Evolutionary conservation across 2,888 invertebrate species (phyloP).

Genomic region (Stegana nigrithorax): DNA sequence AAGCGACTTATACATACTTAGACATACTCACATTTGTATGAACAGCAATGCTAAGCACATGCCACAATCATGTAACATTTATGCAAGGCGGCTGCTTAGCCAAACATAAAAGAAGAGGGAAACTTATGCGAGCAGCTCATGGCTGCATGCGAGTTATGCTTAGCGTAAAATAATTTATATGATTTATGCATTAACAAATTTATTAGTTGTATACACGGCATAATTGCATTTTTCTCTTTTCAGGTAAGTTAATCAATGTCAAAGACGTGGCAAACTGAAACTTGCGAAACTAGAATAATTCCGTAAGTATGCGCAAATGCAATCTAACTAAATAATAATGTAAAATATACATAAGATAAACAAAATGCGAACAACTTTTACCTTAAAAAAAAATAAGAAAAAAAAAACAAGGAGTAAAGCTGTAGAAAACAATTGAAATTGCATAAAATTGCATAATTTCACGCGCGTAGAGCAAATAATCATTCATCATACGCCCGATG

Average conservation of each 20-base stretch:
- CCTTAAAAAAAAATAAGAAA: neutral
- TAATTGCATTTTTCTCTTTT: constrained; percentile 7
- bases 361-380: neutral
- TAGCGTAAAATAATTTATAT: too few relatives aligned
- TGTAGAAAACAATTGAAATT: constrained; percentile 10
- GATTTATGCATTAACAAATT: too few relatives aligned
- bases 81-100: too few relatives aligned
- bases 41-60: too few relatives aligned
- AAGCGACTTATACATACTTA: too few relatives aligned
- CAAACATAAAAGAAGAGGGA: too few relatives aligned
- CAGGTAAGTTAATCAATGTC: constrained; percentile 1
- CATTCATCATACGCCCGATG: constrained; percentile 37
- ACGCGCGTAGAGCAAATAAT: constrained; percentile 56
- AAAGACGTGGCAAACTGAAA: neutral
- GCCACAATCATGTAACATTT: too few relatives aligned
- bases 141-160: too few relatives aligned
- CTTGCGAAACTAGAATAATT: neutral
- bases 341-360: too few relatives aligned
- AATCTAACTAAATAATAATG: neutral
- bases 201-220: too few relatives aligned
- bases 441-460: constrained; percentile 54
- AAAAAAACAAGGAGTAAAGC: neutral
- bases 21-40: too few relatives aligned
- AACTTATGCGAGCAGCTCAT: too few relatives aligned
- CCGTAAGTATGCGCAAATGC: neutral